Evolutionary conservation across 2,888 invertebrate genomes (phyloP), one percentile per base, ranked within the genome.

Genomic region (Operophtera brumata): DNA sequence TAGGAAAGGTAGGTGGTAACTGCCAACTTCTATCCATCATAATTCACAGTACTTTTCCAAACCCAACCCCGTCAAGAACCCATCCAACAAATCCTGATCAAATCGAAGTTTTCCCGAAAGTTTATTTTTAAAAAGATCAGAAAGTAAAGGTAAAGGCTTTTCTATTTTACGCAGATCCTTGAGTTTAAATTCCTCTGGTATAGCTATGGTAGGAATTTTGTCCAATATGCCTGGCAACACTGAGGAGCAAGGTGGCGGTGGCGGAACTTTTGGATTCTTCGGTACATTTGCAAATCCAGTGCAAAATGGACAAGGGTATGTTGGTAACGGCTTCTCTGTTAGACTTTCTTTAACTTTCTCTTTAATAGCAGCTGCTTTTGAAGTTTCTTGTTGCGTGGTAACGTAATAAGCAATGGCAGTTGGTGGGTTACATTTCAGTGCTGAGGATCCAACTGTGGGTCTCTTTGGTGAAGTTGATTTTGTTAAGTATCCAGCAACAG

Each of bases 51-150:
- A 36, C n/a, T 45, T 52, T 39, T 40, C 41, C 13, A 67, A 35
- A 25, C 75, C 77, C 34, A 78, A 58, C 2, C 77, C 72, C 25
- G 66, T 49, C 32, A 78, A 62, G 61, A 78, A 78, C 2, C 77
- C 75, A 35, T 70, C 49, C 2, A 78, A 55, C 14, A 78, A 48
- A 5, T 76, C 77, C 60, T 71, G 61, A 58, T 77, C 77, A 51
- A 72, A 76, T 10, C 66, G 67, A 52, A 69, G 69, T 32, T 72
- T 61, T 7, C 57, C 62, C 0, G 62, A 53, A 6, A 58, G 45
- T 34, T 65, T 56, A 7, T 58, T 42, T 40, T 62, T 54, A 39
- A 53, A 57, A 14, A 61, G 34, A 37, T 62, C 61, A 2, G 50
- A 32, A 35, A 54, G 57, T 56, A 10, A 55, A 62, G 13, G 47